A percentile compares a stretch with the other conserved stretches of the same genome.
Conservation (phyloP, 2,113 vertebrate species). For the Bettongia penicillata region DNA sequence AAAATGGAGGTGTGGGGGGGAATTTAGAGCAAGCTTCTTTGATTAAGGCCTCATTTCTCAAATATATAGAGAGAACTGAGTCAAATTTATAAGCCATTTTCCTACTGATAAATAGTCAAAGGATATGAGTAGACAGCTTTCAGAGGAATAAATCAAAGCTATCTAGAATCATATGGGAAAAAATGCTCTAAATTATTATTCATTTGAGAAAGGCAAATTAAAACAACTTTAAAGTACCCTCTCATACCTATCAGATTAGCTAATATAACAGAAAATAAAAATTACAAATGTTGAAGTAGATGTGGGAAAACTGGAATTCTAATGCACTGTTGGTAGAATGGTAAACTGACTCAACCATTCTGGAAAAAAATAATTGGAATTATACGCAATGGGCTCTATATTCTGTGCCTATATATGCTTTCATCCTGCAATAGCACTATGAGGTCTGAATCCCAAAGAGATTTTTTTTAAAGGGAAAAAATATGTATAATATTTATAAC, state of each 20-base stretch:
- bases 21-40: neutral
- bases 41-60: neutral
- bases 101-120: neutral
- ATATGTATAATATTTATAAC: too few species aligned
- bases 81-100: neutral
- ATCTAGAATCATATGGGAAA: neutral
- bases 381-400: neutral
- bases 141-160: neutral
- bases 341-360: neutral
- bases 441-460: too few species aligned
- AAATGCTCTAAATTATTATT: neutral
- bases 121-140: neutral
- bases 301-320: neutral
- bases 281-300: neutral
- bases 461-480: too few species aligned
- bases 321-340: neutral
- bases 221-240: neutral
- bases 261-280: neutral
- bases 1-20: too few species aligned
- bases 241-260: neutral
- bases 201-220: neutral
- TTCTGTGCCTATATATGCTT: too few species aligned
- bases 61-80: neutral
- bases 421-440: too few species aligned
- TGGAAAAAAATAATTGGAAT: neutral